Percentiles rank a stretch among this genome's conserved stretches.
phyloP scores from a whole-genome alignment of 2,888 invertebrate genomes.

The Ypsolopha scabrella region DNA sequence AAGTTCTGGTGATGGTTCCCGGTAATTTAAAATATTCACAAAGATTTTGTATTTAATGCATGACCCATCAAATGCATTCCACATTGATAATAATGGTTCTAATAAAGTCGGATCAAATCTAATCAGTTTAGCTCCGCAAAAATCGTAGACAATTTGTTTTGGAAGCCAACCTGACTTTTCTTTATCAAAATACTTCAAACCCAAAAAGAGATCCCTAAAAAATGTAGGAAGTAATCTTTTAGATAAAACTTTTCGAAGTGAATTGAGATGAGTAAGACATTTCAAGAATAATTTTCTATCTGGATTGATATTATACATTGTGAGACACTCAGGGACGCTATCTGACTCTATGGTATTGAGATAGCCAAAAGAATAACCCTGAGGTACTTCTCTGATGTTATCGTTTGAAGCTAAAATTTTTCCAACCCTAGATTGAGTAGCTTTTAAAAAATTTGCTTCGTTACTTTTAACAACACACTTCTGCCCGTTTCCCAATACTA shows the following conservation, averaged over 20 bases:
- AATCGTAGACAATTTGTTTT: conserved; percentile 45
- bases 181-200: conserved; percentile 40
- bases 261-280: conserved; percentile 57
- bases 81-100: conserved; percentile 54
- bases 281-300: conserved; percentile 43
- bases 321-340: conserved; percentile 54
- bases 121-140: conserved; percentile 47
- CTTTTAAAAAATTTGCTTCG: conserved; percentile 45
- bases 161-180: conserved; percentile 55
- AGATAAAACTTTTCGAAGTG: conserved; percentile 36
- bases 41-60: conserved; percentile 62
- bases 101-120: conserved; percentile 54
- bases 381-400: conserved; percentile 51
- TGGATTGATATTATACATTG: conserved; percentile 35
- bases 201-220: conserved; percentile 35
- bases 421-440: conserved; percentile 40
- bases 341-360: conserved; percentile 33
- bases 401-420: conserved; percentile 54
- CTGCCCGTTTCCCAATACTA: conserved; percentile 35
- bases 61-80: conserved; percentile 53
- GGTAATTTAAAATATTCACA: conserved; percentile 55
- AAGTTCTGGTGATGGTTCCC: conserved; percentile 41
- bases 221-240: conserved; percentile 36
- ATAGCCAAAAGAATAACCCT: conserved; percentile 58
- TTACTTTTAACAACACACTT: conserved; percentile 39